Evolutionary conservation across 53 echinoderm and acorn worm genomes (phyloP).

Genomic region (Holothuria scabra): DNA sequence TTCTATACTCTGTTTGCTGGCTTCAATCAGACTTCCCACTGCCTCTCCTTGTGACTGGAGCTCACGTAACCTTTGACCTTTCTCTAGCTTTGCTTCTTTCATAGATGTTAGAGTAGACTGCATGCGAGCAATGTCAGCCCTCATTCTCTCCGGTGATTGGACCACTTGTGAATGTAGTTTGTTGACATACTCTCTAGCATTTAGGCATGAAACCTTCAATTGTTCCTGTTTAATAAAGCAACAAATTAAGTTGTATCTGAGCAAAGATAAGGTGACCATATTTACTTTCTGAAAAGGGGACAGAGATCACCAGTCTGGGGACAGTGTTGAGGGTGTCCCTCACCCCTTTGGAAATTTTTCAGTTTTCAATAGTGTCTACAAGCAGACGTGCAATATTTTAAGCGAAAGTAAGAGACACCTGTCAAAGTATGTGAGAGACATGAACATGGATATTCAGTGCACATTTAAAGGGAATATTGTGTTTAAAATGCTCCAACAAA

Average conservation of each 20-base stretch:
- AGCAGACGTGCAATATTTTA: too few relatives aligned
- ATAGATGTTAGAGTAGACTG: conserved; percentile 73
- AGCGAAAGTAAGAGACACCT: too few relatives aligned
- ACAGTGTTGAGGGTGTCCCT: too few relatives aligned
- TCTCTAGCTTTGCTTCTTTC: conserved; percentile 82
- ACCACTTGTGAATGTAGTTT: conserved; percentile 86
- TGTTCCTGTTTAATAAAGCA: conserved; percentile 73
- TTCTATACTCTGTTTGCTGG: conserved; percentile 74
- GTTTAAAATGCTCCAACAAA: too few relatives aligned
- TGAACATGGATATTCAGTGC: too few relatives aligned
- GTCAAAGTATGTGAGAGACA: too few relatives aligned
- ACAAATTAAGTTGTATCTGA: background rate
- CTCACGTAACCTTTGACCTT: conserved; percentile 78
- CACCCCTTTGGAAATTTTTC: too few relatives aligned
- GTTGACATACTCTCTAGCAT: conserved; percentile 67
- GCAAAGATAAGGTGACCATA: background rate
- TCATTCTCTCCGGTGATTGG: conserved; percentile 98
- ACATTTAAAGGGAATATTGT: too few relatives aligned
- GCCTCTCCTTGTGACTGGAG: conserved; percentile 73
- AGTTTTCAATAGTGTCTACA: too few relatives aligned
- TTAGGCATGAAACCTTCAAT: conserved; percentile 71
- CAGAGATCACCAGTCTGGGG: too few relatives aligned
- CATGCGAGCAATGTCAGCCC: conserved; percentile 93
- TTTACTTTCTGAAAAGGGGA: too few relatives aligned
- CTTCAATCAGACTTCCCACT: conserved; percentile 62